Percentiles rank a stretch among this genome's conserved stretches.
Conservation (phyloP, 2,797 vertebrate species). For the Halcyon leucocephala region DNA sequence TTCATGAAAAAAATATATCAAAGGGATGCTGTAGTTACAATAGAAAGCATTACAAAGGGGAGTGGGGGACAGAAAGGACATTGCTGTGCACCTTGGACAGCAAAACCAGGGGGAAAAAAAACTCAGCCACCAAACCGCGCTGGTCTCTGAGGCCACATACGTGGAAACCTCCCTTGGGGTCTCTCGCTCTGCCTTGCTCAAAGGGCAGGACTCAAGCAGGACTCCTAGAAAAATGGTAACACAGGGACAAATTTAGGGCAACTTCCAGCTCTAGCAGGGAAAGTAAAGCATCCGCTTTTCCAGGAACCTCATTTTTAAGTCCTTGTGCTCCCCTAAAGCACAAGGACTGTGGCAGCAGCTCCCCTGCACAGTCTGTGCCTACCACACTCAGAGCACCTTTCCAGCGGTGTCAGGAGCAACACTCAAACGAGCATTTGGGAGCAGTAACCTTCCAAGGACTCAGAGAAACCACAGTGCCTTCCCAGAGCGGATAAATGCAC, state of each 20-base stretch:
- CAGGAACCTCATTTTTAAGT: not conserved
- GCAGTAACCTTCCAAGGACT: not conserved
- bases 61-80: not conserved
- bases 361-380: rapidly evolving
- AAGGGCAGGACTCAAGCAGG: not conserved
- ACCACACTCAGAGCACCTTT: not conserved
- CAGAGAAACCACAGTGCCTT: not conserved
- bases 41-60: not conserved
- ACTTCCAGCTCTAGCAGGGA: not conserved
- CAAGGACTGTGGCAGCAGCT: not conserved
- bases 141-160: not conserved
- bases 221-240: not conserved
- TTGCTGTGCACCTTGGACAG: not conserved
- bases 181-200: rapidly evolving
- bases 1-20: not conserved
- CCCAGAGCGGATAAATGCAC: not conserved
- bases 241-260: not conserved
- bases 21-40: not conserved
- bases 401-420: not conserved
- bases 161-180: not conserved
- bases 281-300: not conserved
- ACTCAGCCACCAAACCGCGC: not conserved
- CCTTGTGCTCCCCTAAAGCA: not conserved
- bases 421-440: not conserved
- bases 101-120: not conserved